These are phyloP conservation scores for Melanocharis versteri DNA, from an alignment of 2,113 vertebrate genomes.

Conservation along the genomic window DNA sequence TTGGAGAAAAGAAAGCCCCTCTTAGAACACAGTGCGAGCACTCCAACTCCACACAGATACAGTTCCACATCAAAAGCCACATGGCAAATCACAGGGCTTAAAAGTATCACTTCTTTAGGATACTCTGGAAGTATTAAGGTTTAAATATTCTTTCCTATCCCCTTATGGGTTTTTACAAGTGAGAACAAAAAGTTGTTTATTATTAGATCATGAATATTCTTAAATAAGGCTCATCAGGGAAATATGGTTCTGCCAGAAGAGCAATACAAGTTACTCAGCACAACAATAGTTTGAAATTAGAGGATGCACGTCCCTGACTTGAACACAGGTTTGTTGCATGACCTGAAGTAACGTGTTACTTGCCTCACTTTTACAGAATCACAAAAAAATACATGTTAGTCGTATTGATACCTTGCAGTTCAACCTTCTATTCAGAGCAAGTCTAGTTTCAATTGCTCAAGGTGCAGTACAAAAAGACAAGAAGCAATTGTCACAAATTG, in stretches of 20 bases:
- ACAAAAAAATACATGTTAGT: neutral
- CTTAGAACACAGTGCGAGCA: rapidly evolving
- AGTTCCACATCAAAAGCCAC: neutral
- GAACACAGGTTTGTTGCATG: neutral
- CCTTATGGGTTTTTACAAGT: neutral
- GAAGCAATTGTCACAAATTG: neutral
- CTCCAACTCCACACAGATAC: neutral
- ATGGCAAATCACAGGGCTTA: neutral
- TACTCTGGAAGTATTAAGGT: neutral
- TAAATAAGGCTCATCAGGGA: neutral
- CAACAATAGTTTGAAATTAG: neutral
- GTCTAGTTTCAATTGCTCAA: neutral
- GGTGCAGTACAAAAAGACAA: neutral
- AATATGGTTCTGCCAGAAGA: neutral
- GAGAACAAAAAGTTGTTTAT: neutral
- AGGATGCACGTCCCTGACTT: neutral
- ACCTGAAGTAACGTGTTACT: neutral
- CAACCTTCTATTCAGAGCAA: neutral
- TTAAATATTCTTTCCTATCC: neutral
- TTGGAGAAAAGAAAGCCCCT: neutral
- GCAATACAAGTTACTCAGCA: neutral
- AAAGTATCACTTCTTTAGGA: neutral
- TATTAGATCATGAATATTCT: neutral
- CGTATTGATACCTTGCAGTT: neutral
- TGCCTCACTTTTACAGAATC: neutral